Conservation (phyloP, 2,888 invertebrate genomes). For the Drosophila eohydei region DNA sequence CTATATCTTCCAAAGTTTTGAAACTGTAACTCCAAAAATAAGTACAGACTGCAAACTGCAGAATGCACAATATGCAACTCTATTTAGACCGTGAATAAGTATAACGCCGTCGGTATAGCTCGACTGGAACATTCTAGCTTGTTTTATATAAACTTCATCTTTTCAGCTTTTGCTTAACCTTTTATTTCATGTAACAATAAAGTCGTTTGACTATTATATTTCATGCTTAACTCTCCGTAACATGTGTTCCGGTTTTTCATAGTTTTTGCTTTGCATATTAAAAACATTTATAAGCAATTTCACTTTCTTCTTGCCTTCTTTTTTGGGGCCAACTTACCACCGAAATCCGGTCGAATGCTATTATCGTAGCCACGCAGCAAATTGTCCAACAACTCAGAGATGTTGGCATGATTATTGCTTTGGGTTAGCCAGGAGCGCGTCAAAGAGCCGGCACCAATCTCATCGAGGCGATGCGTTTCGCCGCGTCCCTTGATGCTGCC, state of each 20-base stretch:
- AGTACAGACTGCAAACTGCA: too few relatives aligned
- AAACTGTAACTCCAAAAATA: too few relatives aligned
- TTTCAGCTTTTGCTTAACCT: not conserved
- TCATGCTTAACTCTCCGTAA: not conserved
- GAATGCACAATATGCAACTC: too few relatives aligned
- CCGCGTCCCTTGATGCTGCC: slow-evolving; percentile 79
- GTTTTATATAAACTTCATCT: not conserved
- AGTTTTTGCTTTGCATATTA: not conserved
- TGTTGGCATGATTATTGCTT: slow-evolving; percentile 90
- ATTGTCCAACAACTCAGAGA: slow-evolving; percentile 90
- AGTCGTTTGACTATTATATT: not conserved
- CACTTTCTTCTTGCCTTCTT: not conserved
- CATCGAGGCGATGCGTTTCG: slow-evolving; percentile 66
- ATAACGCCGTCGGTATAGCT: too few relatives aligned
- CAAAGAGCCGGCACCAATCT: slow-evolving; percentile 50
- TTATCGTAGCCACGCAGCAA: slow-evolving; percentile 92
- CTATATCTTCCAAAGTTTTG: too few relatives aligned
- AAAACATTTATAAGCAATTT: not conserved
- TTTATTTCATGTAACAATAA: not conserved
- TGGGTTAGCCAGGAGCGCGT: slow-evolving; percentile 85
- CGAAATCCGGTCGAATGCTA: slow-evolving; percentile 91
- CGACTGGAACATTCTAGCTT: too few relatives aligned
- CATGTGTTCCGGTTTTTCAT: not conserved
- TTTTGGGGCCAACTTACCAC: slow-evolving; percentile 86
- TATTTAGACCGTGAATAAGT: too few relatives aligned